Conservation (phyloP, 2,888 invertebrate species). For the Drosophila hamatofila region DNA sequence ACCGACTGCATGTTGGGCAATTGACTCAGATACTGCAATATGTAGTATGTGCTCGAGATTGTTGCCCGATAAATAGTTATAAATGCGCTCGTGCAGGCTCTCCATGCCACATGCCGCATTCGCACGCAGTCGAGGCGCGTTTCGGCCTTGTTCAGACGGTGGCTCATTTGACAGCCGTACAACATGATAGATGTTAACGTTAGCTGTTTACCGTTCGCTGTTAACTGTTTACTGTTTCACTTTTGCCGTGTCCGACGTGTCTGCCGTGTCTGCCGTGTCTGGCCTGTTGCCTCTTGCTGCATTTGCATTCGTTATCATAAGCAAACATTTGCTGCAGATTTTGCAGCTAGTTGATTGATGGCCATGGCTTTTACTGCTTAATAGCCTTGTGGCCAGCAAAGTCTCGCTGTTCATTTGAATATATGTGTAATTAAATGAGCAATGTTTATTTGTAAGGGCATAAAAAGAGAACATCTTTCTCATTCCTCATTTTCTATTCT, state of each 20-base stretch:
- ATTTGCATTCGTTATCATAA: constrained; percentile 77
- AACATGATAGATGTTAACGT: constrained; percentile 71
- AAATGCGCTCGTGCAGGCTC: constrained; percentile 25
- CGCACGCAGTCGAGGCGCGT: constrained; percentile 55
- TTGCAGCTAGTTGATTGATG: constrained; percentile 56
- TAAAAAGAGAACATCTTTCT: not conserved
- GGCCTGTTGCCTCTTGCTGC: constrained; percentile 25
- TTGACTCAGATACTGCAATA: constrained; percentile 35
- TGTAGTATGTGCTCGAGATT: constrained; percentile 24
- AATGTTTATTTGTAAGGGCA: not conserved
- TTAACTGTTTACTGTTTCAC: constrained; percentile 29
- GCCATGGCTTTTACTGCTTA: constrained; percentile 4
- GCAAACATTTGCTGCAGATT: constrained; percentile 45
- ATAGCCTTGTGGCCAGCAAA: not conserved
- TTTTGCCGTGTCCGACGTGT: constrained; percentile 4
- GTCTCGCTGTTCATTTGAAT: not conserved
- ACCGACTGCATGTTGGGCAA: constrained; percentile 36
- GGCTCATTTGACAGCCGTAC: constrained; percentile 73
- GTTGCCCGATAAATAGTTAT: constrained; percentile 45
- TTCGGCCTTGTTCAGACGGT: constrained; percentile 54
- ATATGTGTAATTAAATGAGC: constrained; percentile 17
- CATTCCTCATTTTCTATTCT: not conserved
- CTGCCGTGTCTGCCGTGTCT: not conserved
- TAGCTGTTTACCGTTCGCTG: constrained; percentile 39
- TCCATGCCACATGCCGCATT: constrained; percentile 61